Conservation (phyloP, 2,888 invertebrate species). For the Melitaea athalia region DNA sequence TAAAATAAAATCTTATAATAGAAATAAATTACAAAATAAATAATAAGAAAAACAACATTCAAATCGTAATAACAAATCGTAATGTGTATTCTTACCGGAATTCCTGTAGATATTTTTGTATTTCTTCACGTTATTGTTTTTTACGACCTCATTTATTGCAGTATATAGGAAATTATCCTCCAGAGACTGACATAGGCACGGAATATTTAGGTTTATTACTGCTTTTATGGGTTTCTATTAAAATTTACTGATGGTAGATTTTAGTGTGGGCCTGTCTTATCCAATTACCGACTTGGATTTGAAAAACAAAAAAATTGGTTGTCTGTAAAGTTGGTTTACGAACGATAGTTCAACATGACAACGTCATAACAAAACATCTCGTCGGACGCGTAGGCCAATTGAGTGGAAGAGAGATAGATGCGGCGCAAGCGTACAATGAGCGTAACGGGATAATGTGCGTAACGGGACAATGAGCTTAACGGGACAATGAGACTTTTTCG, state of each 20-base stretch:
- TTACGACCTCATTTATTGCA: slow-evolving; percentile 33
- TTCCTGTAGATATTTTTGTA: not conserved
- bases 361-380: no score
- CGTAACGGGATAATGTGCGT: no score
- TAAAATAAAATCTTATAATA: no score
- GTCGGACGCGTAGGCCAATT: no score
- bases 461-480: no score
- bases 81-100: not conserved
- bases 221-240: slow-evolving; percentile 1
- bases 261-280: not conserved
- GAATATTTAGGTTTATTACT: slow-evolving; percentile 21
- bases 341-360: no score
- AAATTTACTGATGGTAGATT: slow-evolving; percentile 2
- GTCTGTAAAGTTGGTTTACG: no score
- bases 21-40: not conserved
- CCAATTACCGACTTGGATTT: no score
- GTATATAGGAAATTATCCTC: slow-evolving; percentile 29
- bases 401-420: no score
- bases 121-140: slow-evolving; percentile 15
- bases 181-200: slow-evolving; percentile 17
- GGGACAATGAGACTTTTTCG: no score
- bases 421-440: no score
- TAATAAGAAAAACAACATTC: not conserved
- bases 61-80: not conserved
- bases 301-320: no score